A percentile compares a stretch with the other conserved stretches of the same genome.
Conservation (phyloP, 2,113 vertebrate genomes). For the Pleuronectes platessa region DNA sequence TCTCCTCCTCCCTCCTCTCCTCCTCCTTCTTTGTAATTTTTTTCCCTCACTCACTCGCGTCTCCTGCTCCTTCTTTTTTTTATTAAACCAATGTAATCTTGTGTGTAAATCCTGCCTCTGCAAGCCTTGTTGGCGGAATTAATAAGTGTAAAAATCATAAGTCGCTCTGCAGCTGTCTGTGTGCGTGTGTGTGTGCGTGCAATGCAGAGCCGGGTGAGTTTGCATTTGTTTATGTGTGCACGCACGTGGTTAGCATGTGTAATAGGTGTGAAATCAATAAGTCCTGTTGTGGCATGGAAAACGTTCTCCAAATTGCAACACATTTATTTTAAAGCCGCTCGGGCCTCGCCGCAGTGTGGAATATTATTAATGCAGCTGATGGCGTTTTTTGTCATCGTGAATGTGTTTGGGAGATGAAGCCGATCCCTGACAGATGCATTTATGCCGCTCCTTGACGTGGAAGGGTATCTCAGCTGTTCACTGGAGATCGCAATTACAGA, state of each 20-base stretch:
- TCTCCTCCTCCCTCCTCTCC: constrained; percentile 34
- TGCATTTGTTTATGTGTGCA: constrained; percentile 70
- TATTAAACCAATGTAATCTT: constrained; percentile 78
- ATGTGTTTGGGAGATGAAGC: constrained; percentile 69
- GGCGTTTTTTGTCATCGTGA: constrained; percentile 58
- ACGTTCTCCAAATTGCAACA: constrained; percentile 62
- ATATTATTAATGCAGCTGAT: constrained; percentile 72
- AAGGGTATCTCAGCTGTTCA: constrained; percentile 66
- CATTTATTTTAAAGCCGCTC: constrained; percentile 69
- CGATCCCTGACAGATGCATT: constrained; percentile 73
- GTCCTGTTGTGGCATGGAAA: constrained; percentile 67
- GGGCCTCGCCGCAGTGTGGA: constrained; percentile 43
- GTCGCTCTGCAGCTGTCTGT: constrained; percentile 68
- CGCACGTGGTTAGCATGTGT: constrained; percentile 71
- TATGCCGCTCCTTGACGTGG: constrained; percentile 57
- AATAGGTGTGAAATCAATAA: constrained; percentile 80
- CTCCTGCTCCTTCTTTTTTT: constrained; percentile 25
- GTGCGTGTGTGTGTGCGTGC: constrained; percentile 38
- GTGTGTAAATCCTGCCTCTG: constrained; percentile 78
- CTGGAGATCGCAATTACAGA: constrained; percentile 75
- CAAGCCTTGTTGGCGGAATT: constrained; percentile 77
- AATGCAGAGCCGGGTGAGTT: constrained; percentile 26
- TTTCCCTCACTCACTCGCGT: constrained; percentile 26
- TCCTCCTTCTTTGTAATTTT: constrained; percentile 61
- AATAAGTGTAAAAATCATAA: constrained; percentile 80